These are phyloP conservation scores for Clamator glandarius DNA, from an alignment of 2,797 vertebrate species.

Conservation along the genomic window DNA sequence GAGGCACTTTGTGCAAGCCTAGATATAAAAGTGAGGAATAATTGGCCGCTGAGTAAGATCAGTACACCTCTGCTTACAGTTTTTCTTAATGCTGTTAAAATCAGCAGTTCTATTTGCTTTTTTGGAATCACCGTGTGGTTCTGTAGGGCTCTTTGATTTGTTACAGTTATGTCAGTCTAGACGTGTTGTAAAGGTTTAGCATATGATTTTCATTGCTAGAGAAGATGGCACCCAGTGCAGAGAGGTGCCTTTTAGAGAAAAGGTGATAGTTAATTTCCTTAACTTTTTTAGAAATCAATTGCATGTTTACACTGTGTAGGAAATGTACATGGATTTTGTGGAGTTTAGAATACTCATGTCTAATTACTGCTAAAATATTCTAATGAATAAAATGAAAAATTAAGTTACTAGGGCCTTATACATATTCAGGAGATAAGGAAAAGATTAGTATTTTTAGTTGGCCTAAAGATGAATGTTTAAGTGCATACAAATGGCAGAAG, in stretches of 20 bases:
- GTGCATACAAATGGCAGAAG: neutral
- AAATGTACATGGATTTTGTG: neutral
- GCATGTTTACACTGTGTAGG: neutral
- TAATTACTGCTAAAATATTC: conserved; percentile 1
- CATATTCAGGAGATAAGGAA: neutral
- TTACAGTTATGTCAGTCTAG: neutral
- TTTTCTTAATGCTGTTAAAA: neutral
- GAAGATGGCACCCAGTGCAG: neutral
- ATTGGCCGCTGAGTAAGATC: neutral
- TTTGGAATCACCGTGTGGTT: neutral
- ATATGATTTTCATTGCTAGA: neutral
- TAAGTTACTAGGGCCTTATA: neutral
- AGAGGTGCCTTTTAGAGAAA: neutral
- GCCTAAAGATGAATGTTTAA: neutral
- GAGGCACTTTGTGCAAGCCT: neutral
- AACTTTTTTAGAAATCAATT: neutral
- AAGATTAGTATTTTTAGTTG: neutral
- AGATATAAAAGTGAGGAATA: too few species aligned
- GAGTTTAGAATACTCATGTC: neutral
- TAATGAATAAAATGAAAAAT: conserved; percentile 1
- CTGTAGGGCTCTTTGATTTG: neutral
- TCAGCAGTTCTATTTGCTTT: neutral
- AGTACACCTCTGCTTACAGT: too few species aligned
- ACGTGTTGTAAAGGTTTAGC: neutral
- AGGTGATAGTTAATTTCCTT: neutral